phyloP scores from a whole-genome alignment of 2,113 vertebrate genomes.

The Megalops atlanticus region DNA sequence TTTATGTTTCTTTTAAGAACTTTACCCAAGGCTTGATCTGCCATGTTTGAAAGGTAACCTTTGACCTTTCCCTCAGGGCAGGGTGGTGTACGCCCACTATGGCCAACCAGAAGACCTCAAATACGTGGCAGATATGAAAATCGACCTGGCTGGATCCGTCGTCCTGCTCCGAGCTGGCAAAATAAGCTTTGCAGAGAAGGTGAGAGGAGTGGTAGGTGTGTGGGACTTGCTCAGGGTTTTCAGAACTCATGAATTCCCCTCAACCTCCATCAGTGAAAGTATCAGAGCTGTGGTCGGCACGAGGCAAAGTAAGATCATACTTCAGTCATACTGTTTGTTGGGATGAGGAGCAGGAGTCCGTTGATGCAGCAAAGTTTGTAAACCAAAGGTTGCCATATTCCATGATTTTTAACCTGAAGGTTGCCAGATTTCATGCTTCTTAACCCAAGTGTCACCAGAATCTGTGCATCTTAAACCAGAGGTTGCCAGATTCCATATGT shows the following conservation, averaged over 20 bases:
- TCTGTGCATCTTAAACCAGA: too few relatives aligned
- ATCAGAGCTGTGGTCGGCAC: background rate
- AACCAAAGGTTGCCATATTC: too few relatives aligned
- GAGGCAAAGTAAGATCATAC: too few relatives aligned
- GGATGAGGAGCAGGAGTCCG: too few relatives aligned
- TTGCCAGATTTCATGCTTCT: too few relatives aligned
- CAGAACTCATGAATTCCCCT: background rate
- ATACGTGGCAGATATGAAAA: slow-evolving; percentile 24
- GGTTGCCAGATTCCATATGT: too few relatives aligned
- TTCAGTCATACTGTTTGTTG: too few relatives aligned
- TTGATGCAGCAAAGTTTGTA: too few relatives aligned
- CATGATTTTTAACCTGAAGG: too few relatives aligned
- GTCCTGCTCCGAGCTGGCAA: slow-evolving; percentile 80
- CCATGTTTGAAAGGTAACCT: background rate
- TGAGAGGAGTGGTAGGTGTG: slow-evolving; percentile 37
- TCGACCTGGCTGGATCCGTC: slow-evolving; percentile 66
- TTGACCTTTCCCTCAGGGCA: slow-evolving; percentile 70
- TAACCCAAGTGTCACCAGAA: too few relatives aligned
- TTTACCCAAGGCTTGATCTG: background rate
- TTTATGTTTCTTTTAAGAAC: background rate
- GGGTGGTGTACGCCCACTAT: slow-evolving; percentile 81
- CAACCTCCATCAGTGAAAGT: background rate
- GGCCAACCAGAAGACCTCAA: slow-evolving; percentile 77
- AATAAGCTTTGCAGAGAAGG: slow-evolving; percentile 86
- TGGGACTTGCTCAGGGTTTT: background rate